Evolutionary conservation across 2,797 vertebrate genomes (phyloP), one percentile per base, ranked within the genome.

Genomic region (Poeciliopsis gracilis): DNA sequence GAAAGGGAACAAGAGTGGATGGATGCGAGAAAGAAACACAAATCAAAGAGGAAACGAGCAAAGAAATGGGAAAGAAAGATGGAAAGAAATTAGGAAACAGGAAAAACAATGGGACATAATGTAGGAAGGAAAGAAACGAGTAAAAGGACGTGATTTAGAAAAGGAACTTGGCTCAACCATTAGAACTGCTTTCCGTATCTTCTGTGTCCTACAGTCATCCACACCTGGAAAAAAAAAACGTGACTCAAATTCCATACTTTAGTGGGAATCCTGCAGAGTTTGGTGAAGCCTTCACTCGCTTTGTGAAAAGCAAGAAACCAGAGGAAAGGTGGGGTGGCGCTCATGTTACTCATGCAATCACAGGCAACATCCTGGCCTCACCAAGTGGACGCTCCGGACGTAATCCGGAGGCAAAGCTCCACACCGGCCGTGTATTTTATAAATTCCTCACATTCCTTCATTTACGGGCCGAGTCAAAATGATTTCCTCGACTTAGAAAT

Each of bases 401-500:
- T n/a, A 69, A n/a, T n/a, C 66, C 41, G 7, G 10, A 13, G n/a
- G 23, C 0, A 61, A 69, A 69, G n/a, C 4, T 25, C 5, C 1
- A 13, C 5, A 69, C 7, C 23, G 25, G 23, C 45, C 20, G 5
- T 46, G 67, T 46, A 46, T 8, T 46, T 16, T 6, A 41, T 38
- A 67, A 67, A 67, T 41, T 67, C 36, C 38, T 67, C 63, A 67
- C 25, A 70, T 28, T 16, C 12, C 88, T 89, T 87, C 73, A 25
- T 80, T 15, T 72, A 6, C 6, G 2, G 79, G 76, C 76, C 72
- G 71, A 88, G 82, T 93, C 82, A 80, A 77, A 91, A 86, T 80
- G 63, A 80, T 83, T 87, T 90, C 88, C 87, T 88, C 46, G 10
- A 2, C 75, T 78, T 33, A 70, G 51, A 84, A 73, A 71, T 70